Base-by-base conservation (phyloP, 2,888 invertebrate genomes). In the Ichneumoninae sp. region DNA sequence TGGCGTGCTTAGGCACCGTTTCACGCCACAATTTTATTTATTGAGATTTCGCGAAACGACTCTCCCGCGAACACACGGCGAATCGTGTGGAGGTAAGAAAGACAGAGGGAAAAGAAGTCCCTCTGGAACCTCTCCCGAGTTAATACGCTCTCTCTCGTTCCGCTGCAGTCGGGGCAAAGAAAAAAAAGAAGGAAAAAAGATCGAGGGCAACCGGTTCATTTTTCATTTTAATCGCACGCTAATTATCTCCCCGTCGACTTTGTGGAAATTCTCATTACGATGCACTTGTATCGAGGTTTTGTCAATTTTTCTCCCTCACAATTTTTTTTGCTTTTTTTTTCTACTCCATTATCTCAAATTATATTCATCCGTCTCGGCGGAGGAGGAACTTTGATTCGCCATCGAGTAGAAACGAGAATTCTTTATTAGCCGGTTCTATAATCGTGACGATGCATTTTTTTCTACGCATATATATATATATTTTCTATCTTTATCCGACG, bases 1-100 rank as follows among this genome's bases (percentile, higher is more conserved):
- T 92, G 90, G 92, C 92, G 92, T 92, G 92, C 88, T 80, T 86
- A 88, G 83, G 83, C 85, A 89, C 87, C 91, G 90, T 92, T 92
- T 91, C 91, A 90, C 90, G 91, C 87, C 89, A 88, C 89, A 90
- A 91, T 91, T 92, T 91, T 89, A 87, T 88, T 88, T 88, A 87
- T 87, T 86, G 84, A 85, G 83, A 87, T 87, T 88, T 88, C 83
- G 77, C 85, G 82, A 87, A 87, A 86, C 83, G 85, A 87, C 85
- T 81, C 84, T 74, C 81, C 80, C 36, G 54, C 62, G 81, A 62
- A 78, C 81, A 81, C 84, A 84, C 70, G 74, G 78, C 78, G 78
- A 84, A 84, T 75, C 78, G 40, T n/a, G 50, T 7, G 40, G 3
- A 40, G 40, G 40, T 10, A 40, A 19, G n/a, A n/a, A 54, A 44